Percentiles rank a stretch among this genome's conserved stretches.
These are phyloP conservation scores for Psittacula cyanocephala DNA, from an alignment of 2,113 vertebrate species.

Conservation along the genomic window DNA sequence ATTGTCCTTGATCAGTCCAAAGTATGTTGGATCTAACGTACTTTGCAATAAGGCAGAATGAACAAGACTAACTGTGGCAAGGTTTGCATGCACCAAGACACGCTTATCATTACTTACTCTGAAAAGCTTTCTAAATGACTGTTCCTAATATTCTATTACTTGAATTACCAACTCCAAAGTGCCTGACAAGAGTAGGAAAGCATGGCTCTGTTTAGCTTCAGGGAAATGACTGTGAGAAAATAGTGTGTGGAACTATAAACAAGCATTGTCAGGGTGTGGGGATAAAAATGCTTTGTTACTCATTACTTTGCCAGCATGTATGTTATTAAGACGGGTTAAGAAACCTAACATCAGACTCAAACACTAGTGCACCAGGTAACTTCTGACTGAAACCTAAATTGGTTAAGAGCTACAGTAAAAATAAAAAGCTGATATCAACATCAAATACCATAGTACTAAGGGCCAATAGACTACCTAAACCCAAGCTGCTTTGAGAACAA, in stretches of 20 bases:
- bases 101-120: background rate
- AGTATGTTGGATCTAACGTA: background rate
- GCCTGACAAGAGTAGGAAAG: background rate
- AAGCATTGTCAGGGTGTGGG: rapidly evolving
- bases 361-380: background rate
- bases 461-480: background rate
- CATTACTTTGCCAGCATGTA: background rate
- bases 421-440: background rate
- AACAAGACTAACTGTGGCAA: background rate
- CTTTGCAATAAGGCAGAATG: background rate
- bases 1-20: background rate
- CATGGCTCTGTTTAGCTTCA: background rate
- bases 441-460: background rate
- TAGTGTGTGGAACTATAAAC: rapidly evolving
- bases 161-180: background rate
- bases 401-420: background rate
- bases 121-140: background rate
- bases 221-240: background rate
- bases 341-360: background rate
- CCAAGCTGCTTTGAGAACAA: background rate
- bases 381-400: background rate
- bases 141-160: background rate
- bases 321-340: background rate
- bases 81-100: background rate
- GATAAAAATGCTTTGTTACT: background rate